A percentile compares a stretch with the other conserved stretches of the same genome.
phyloP scores from a whole-genome alignment of 1,140 invertebrate species.

The Drosophila varians region DNA sequence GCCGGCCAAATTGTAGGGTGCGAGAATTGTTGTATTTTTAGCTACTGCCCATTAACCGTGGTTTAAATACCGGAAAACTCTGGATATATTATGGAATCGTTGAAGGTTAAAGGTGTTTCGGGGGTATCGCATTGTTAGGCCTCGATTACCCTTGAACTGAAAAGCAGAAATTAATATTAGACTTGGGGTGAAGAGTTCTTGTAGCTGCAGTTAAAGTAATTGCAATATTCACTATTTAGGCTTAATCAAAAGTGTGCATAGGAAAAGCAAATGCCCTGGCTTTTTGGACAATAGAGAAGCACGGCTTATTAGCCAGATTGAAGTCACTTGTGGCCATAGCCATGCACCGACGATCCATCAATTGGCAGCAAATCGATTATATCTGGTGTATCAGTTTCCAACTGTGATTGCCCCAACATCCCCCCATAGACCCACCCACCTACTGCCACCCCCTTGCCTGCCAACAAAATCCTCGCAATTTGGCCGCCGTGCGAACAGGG shows the following conservation, averaged over 20 bases:
- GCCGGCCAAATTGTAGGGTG: constrained; percentile 61
- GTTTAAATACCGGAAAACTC: background rate
- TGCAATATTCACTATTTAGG: background rate
- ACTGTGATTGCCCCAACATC: constrained; percentile 12
- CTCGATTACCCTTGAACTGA: too few relatives aligned
- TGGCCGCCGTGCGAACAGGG: constrained; percentile 57
- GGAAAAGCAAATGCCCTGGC: background rate
- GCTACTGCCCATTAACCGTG: constrained; percentile 39
- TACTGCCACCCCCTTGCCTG: background rate
- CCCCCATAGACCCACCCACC: background rate
- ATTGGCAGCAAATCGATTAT: constrained; percentile 44
- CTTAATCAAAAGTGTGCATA: background rate
- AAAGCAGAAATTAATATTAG: too few relatives aligned
- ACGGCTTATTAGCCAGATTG: background rate
- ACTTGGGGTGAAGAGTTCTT: too few relatives aligned
- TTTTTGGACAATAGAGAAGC: background rate
- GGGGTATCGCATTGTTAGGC: too few relatives aligned
- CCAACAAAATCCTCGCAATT: constrained; percentile 27
- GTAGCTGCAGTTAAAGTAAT: too few relatives aligned
- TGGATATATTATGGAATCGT: background rate
- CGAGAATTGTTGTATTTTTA: constrained; percentile 58
- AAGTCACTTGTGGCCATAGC: constrained; percentile 14
- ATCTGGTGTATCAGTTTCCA: constrained; percentile 27
- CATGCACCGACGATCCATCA: constrained; percentile 21
- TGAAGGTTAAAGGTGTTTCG: too few relatives aligned